Percentiles rank a stretch among this genome's conserved stretches.
These are phyloP conservation scores for Rapana venosa DNA, from an alignment of 2,888 invertebrate genomes.

Conservation along the genomic window DNA sequence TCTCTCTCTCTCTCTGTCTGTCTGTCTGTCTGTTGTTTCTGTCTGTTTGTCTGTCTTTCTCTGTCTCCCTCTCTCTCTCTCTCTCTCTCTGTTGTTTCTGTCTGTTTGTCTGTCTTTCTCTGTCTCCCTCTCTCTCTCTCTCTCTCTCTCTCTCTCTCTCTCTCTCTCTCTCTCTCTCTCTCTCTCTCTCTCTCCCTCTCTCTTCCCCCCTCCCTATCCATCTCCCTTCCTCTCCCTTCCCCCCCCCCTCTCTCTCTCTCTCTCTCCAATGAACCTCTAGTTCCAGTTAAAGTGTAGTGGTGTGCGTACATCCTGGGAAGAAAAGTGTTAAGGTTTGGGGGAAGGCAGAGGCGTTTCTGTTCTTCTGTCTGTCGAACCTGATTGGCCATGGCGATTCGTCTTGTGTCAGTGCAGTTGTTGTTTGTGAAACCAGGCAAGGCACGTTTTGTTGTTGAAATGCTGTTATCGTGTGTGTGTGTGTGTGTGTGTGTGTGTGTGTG, in stretches of 20 bases:
- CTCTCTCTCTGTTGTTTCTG: background rate
- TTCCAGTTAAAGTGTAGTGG: background rate
- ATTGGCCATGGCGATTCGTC: background rate
- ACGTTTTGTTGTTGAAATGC: too few species aligned
- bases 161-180: background rate
- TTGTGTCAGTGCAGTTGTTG: too few species aligned
- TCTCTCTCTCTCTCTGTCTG: background rate
- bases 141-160: background rate
- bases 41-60: background rate
- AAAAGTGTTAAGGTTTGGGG: too few species aligned
- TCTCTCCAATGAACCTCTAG: background rate
- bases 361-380: background rate
- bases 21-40: too few species aligned
- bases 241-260: background rate
- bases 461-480: too few species aligned
- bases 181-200: background rate
- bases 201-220: background rate
- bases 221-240: background rate
- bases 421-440: too few species aligned
- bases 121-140: background rate
- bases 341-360: background rate
- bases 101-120: background rate
- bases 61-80: background rate
- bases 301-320: too few species aligned
- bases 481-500: too few species aligned